These are phyloP conservation scores for Wasmannia auropunctata DNA, from an alignment of 1,140 invertebrate species.

Conservation along the genomic window DNA sequence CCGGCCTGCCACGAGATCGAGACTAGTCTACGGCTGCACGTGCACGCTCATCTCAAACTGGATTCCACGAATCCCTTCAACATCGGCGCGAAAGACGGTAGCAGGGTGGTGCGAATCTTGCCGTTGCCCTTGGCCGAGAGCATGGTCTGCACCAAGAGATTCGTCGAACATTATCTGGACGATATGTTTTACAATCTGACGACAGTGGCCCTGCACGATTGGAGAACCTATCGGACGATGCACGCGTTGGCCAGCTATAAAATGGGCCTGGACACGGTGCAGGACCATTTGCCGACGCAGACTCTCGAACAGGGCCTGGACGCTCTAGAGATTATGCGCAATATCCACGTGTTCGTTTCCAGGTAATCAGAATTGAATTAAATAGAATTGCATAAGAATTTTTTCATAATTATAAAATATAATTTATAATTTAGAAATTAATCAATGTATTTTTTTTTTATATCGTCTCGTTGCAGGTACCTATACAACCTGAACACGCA, in stretches of 20 bases:
- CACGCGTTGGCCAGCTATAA: constrained; percentile 95
- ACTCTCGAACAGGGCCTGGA: constrained; percentile 99
- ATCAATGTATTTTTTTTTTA: not conserved
- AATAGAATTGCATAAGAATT: not conserved
- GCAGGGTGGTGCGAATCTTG: constrained; percentile 74
- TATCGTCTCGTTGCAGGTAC: constrained; percentile 85
- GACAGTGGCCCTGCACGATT: constrained; percentile 98
- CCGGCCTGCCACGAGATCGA: constrained; percentile 95
- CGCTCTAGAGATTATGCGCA: constrained; percentile 98
- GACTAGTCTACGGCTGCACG: constrained; percentile 95
- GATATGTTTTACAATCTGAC: constrained; percentile 99
- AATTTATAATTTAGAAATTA: constrained; percentile 7
- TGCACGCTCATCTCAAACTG: constrained; percentile 95
- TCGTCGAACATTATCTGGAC: constrained; percentile 96
- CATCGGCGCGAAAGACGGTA: constrained; percentile 83
- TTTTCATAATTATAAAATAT: not conserved
- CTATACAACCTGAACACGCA: constrained; percentile 99
- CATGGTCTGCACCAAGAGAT: constrained; percentile 79
- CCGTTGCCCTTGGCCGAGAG: constrained; percentile 75
- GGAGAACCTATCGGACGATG: constrained; percentile 99
- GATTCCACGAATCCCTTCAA: constrained; percentile 92
- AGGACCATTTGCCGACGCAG: constrained; percentile 97
- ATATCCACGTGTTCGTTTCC: constrained; percentile 97
- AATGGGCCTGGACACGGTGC: constrained; percentile 92
- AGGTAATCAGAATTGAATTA: constrained; percentile 81